Evolutionary conservation across 2,113 vertebrate species (phyloP), one percentile per base, ranked within the genome.

Genomic region (Otocyon megalotis): DNA sequence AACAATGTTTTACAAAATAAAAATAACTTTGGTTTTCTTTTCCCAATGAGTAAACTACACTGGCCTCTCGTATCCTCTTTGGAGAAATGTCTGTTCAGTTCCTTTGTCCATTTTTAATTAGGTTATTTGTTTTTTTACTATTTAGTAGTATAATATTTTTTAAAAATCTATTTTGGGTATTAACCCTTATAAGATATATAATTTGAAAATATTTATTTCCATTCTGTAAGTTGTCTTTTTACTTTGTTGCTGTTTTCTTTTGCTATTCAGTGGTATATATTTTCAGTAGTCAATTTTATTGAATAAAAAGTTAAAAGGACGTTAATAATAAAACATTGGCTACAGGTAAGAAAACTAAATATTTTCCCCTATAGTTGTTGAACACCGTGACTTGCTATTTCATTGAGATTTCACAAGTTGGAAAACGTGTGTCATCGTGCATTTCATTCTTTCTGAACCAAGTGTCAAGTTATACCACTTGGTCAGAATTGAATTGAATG

Each of bases 11-110:
- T 91, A 56, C 26, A 76, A 85, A 93, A 87, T 54, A 62, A 95
- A 92, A 93, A 17, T 65, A 67, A 43, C 12, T 88, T 82, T 90
- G 82, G 15, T 76, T 95, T 71, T 81, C 20, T 93, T 83, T 89
- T 58, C 6, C 17, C 5, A 87, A 4, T 81, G 17, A 77, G 22
- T 80, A 65, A 71, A 43, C 3, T 48, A 53, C 35, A 89, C 56
- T 20, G 32, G 24, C 24, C 43, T 48, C 43, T 76, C 43, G 1
- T 76, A 28, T 28, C 72, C 50, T 50, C 43, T 76, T 50, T 76
- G 72, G 26, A 50, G 43, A 76, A 76, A 76, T 76, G 26, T 50
- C 24, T 50, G 13, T 76, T 76, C 24, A 16, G 26, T 28, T 76
- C 72, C 7, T 76, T 50, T 76, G 72, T 48, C 72, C 43, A 76